These are phyloP conservation scores for Hipposideros armiger DNA, from an alignment of 2,113 vertebrate species.

Conservation along the genomic window DNA sequence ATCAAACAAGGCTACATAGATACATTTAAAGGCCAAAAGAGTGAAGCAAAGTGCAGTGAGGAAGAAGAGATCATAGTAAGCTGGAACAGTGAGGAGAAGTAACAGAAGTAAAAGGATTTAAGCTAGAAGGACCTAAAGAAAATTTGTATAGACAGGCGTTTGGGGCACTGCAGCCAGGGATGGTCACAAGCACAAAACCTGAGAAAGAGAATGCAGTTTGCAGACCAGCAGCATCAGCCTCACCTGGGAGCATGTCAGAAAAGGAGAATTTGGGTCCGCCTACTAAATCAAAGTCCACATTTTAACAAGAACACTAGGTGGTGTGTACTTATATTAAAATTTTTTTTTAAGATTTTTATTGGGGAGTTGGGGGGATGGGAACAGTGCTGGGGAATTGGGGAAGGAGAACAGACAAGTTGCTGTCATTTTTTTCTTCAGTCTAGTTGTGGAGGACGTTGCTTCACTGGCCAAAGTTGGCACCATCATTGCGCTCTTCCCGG, in stretches of 20 bases:
- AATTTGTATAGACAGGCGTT: neutral
- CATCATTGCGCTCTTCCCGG: too few species aligned
- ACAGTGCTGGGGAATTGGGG: too few species aligned
- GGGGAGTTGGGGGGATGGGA: too few species aligned
- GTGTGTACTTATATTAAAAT: constrained; percentile 14
- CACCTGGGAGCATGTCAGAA: neutral
- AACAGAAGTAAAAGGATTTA: neutral
- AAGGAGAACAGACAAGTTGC: too few species aligned
- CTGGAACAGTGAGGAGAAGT: neutral
- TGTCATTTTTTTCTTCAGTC: too few species aligned
- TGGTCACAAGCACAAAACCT: neutral
- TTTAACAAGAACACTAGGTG: constrained; percentile 39
- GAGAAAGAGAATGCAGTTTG: neutral
- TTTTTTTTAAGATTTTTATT: too few species aligned
- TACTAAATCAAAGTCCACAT: neutral
- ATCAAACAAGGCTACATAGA: neutral
- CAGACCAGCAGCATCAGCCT: neutral
- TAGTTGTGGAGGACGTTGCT: too few species aligned
- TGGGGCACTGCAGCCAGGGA: neutral
- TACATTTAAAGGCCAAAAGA: neutral
- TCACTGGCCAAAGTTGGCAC: too few species aligned
- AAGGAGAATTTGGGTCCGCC: neutral
- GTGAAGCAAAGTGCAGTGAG: neutral
- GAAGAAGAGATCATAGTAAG: neutral
- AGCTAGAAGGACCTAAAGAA: neutral